phyloP scores from a whole-genome alignment of 2,888 invertebrate genomes.

The Amphipoea oculea region DNA sequence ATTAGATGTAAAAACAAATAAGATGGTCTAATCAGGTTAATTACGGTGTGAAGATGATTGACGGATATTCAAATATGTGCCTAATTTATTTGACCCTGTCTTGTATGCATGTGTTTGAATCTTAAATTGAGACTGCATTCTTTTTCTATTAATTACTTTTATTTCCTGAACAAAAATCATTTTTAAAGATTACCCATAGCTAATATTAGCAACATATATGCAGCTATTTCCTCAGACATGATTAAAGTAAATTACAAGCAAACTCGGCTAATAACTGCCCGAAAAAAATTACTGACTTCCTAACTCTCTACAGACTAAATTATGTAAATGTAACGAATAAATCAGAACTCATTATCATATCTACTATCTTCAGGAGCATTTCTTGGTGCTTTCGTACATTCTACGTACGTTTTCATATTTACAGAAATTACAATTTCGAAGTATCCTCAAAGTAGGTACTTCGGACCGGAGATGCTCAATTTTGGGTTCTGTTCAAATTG shows the following conservation, averaged over 20 bases:
- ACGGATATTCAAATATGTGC: conserved; percentile 40
- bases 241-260: conserved; percentile 36
- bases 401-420: conserved; percentile 54
- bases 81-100: conserved; percentile 34
- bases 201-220: conserved; percentile 21
- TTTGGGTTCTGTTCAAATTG: conserved; percentile 75
- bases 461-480: conserved; percentile 75
- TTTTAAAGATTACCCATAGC: conserved; percentile 16
- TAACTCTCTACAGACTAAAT: conserved; percentile 46
- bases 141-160: background rate
- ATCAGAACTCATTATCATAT: conserved; percentile 46
- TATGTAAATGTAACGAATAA: conserved; percentile 47
- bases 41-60: conserved; percentile 34
- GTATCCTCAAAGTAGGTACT: conserved; percentile 45
- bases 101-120: background rate
- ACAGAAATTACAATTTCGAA: conserved; percentile 69
- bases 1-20: conserved; percentile 53
- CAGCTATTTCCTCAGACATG: conserved; percentile 16
- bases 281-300: conserved; percentile 36
- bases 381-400: conserved; percentile 30
- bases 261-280: conserved; percentile 30
- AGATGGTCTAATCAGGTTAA: conserved; percentile 25
- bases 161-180: conserved; percentile 14
- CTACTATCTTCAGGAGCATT: conserved; percentile 23
- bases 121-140: background rate